Evolutionary conservation across 1,140 invertebrate genomes (phyloP).

Genomic region (Achroia grisella): DNA sequence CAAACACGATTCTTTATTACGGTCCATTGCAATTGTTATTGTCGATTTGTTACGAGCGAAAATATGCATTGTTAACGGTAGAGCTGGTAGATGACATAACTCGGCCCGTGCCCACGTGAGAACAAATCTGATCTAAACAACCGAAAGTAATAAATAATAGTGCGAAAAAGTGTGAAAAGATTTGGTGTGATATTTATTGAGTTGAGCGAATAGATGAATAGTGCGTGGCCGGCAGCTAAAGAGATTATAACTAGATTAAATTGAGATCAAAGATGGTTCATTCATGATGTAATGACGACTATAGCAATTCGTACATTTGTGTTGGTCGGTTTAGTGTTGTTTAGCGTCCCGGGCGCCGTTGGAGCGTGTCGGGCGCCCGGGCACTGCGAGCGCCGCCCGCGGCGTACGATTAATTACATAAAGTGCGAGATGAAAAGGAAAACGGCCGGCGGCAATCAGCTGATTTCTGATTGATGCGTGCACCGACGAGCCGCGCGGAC

Average conservation of each 20-base stretch:
- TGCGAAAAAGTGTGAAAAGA: slow-evolving; percentile 15
- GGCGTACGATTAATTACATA: slow-evolving; percentile 55
- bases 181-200: too few relatives aligned
- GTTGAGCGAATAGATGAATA: slow-evolving; percentile 5
- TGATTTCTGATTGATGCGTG: slow-evolving; percentile 47
- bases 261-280: slow-evolving; percentile 34
- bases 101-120: slow-evolving; percentile 23
- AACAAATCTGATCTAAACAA: slow-evolving; percentile 11
- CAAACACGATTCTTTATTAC: slow-evolving; percentile 25
- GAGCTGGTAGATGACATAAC: slow-evolving; percentile 36
- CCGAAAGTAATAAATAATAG: slow-evolving; percentile 11
- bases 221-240: slow-evolving; percentile 6
- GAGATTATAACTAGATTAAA: slow-evolving; percentile 21
- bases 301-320: slow-evolving; percentile 20
- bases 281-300: slow-evolving; percentile 38
- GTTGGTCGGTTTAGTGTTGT: slow-evolving; percentile 10
- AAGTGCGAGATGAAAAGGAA: slow-evolving; percentile 58
- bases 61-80: slow-evolving; percentile 33
- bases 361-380: slow-evolving; percentile 20
- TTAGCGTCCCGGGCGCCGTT: slow-evolving; percentile 13
- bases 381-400: slow-evolving; percentile 20
- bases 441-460: slow-evolving; percentile 43
- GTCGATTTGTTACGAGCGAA: slow-evolving; percentile 30
- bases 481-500: slow-evolving; percentile 4
- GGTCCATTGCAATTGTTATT: slow-evolving; percentile 35